Evolutionary conservation across 2,113 vertebrate genomes (phyloP).

Genomic region (Perca schrenkii): DNA sequence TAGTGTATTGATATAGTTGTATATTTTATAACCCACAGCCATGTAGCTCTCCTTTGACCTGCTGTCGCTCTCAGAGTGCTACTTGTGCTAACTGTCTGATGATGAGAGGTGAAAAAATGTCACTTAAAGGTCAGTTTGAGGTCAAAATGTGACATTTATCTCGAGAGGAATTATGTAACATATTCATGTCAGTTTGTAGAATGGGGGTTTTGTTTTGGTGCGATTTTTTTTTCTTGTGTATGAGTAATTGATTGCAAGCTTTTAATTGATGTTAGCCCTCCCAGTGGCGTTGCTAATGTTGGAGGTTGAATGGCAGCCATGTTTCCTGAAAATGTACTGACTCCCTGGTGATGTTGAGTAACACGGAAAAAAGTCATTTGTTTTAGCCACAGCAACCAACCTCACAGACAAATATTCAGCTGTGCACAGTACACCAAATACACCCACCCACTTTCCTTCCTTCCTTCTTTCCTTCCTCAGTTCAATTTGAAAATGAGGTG

Average conservation of each 20-base stretch:
- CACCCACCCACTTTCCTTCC: neutral
- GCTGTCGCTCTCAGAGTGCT: neutral
- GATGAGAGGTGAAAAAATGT: neutral
- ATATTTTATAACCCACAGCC: slow-evolving; percentile 2
- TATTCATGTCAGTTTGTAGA: neutral
- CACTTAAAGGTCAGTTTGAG: slow-evolving; percentile 30
- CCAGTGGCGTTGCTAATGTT: neutral
- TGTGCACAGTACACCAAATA: neutral
- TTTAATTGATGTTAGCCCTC: neutral
- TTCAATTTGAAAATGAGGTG: slow-evolving; percentile 46
- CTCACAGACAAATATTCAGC: slow-evolving; percentile 9
- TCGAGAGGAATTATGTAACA: neutral
- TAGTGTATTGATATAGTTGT: slow-evolving; percentile 10
- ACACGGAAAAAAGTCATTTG: slow-evolving; percentile 16
- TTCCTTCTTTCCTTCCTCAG: neutral
- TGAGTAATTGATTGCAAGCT: neutral
- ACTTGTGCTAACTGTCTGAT: neutral
- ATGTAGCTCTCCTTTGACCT: slow-evolving; percentile 3
- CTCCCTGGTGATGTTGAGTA: neutral
- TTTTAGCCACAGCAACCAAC: slow-evolving; percentile 2
- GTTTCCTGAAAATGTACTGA: slow-evolving; percentile 14
- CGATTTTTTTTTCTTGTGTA: neutral
- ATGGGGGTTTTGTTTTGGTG: slow-evolving; percentile 17
- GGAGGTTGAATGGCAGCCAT: neutral
- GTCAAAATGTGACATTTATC: slow-evolving; percentile 14